Conservation (phyloP, 2,888 invertebrate species). For the Pterobdella sp. region DNA sequence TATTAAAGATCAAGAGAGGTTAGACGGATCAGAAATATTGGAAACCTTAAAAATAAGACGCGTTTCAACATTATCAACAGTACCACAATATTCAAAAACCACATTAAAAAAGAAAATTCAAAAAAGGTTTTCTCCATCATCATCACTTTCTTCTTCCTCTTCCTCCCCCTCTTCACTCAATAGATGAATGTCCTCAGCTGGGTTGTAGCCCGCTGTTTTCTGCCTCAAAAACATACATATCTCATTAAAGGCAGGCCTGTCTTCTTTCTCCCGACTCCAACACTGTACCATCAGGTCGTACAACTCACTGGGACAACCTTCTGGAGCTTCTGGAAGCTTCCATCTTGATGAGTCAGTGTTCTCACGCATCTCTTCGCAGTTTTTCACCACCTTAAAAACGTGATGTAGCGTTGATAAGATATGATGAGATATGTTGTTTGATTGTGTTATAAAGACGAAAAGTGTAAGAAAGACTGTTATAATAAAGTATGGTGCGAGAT, state of each 20-base stretch:
- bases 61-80: no score
- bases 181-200: conserved; percentile 41
- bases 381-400: conserved; percentile 64
- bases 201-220: conserved; percentile 50
- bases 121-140: background rate
- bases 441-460: no score
- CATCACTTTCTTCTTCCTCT: background rate
- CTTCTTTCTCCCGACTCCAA: conserved; percentile 72
- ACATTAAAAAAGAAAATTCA: no score
- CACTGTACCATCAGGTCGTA: conserved; percentile 85
- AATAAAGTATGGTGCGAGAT: no score
- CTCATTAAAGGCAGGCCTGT: conserved; percentile 77
- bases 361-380: conserved; percentile 66
- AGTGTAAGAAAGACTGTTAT: no score
- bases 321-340: conserved; percentile 66
- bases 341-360: conserved; percentile 65
- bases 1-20: no score
- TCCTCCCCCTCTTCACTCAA: background rate
- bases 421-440: no score
- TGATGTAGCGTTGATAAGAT: no score
- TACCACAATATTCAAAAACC: no score
- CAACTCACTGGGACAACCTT: conserved; percentile 73
- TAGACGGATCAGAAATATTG: no score
- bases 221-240: conserved; percentile 71
- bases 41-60: no score